Evolutionary conservation across 92 coral and sea anemone genomes (phyloP).

Genomic region (Montipora capitata): DNA sequence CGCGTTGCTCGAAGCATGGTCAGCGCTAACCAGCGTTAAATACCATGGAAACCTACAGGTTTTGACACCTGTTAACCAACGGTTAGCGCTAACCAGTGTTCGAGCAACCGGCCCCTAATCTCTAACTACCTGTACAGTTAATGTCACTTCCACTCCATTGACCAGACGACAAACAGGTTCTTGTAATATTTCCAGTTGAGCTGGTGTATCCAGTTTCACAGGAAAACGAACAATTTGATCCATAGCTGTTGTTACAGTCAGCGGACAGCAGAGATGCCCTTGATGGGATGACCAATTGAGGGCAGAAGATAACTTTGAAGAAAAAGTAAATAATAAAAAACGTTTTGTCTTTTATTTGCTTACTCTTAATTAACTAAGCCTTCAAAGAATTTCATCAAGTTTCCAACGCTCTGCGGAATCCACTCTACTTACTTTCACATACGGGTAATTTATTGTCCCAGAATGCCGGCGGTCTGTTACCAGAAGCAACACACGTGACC

Average conservation of each 20-base stretch:
- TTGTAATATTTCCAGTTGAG: constrained; percentile 1
- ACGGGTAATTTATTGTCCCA: constrained; percentile 2
- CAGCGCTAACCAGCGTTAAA: too few relatives aligned
- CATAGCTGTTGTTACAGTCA: not conserved
- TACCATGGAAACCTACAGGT: too few relatives aligned
- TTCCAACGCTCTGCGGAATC: too few relatives aligned
- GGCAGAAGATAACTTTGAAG: not conserved
- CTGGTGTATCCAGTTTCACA: constrained; percentile 4
- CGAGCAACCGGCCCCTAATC: too few relatives aligned
- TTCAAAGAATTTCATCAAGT: too few relatives aligned
- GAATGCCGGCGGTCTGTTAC: constrained; percentile 21
- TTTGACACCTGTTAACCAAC: too few relatives aligned
- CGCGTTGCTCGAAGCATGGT: too few relatives aligned
- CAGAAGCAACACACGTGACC: constrained; percentile 14
- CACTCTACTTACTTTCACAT: not conserved
- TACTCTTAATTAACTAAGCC: too few relatives aligned
- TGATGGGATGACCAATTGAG: not conserved
- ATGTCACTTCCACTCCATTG: constrained; percentile 47
- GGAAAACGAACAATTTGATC: not conserved
- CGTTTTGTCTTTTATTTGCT: not conserved
- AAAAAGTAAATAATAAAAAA: not conserved
- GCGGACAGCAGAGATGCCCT: not conserved
- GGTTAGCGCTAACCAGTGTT: too few relatives aligned
- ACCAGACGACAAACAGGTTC: constrained; percentile 33
- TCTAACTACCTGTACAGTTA: not conserved